phyloP scores from a whole-genome alignment of 2,797 vertebrate genomes.

The Trichosurus vulpecula region DNA sequence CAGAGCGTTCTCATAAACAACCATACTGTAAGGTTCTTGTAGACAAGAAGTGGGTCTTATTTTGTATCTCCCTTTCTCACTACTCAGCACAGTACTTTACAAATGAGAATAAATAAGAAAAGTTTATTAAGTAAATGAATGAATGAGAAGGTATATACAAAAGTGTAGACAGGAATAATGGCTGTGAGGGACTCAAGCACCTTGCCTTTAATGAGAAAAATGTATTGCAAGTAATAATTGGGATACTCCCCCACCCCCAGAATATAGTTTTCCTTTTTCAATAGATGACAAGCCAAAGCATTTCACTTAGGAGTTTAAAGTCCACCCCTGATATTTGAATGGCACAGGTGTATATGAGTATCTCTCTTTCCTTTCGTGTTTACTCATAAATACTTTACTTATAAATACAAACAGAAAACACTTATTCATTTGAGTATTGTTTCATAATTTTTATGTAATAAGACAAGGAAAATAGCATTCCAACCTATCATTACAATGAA shows the following conservation, averaged over 20 bases:
- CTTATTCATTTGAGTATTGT: constrained; percentile 47
- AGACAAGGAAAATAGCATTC: constrained; percentile 40
- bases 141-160: neutral
- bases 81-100: neutral
- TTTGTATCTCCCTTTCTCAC: neutral
- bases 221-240: neutral
- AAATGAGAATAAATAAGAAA: neutral
- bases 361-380: constrained; percentile 37
- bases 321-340: neutral
- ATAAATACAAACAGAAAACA: constrained; percentile 44
- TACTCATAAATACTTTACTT: constrained; percentile 12
- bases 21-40: neutral
- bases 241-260: neutral
- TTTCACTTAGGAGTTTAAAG: constrained; percentile 27
- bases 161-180: neutral
- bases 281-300: constrained; percentile 9
- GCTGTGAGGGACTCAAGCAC: neutral
- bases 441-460: constrained; percentile 46
- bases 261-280: constrained; percentile 48
- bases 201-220: neutral
- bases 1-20: neutral
- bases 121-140: constrained; percentile 17
- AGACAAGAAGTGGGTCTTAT: neutral
- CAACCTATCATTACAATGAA: constrained; percentile 50
- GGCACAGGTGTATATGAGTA: constrained; percentile 26